These are phyloP conservation scores for Hycleus cichorii DNA, from an alignment of 1,140 invertebrate genomes.

Conservation along the genomic window DNA sequence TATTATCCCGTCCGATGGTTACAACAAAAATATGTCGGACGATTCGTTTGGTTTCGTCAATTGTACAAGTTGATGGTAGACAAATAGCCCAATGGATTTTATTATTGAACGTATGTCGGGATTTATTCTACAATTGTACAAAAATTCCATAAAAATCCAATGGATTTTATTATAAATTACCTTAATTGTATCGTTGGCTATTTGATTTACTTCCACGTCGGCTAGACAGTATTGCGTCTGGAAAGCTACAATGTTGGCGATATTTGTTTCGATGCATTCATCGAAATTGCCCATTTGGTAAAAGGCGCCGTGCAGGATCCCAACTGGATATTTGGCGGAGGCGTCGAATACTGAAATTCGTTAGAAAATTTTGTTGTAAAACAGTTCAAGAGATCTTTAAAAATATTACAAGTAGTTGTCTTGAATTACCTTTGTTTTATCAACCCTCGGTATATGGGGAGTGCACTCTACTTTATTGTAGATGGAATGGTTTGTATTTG, in stretches of 20 bases:
- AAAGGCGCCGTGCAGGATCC: conserved; percentile 51
- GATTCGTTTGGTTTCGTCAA: conserved; percentile 46
- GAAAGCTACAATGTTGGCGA: conserved; percentile 26
- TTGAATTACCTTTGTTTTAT: no score
- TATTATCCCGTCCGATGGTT: conserved; percentile 5
- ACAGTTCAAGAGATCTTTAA: no score
- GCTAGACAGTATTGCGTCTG: conserved; percentile 56
- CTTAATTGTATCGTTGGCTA: not conserved
- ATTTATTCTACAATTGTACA: conserved; percentile 14
- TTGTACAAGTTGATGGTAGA: conserved; percentile 50
- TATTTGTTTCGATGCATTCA: conserved; percentile 48
- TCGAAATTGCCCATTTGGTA: conserved; percentile 64
- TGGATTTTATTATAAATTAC: not conserved
- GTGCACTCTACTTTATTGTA: no score
- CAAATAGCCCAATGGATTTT: conserved; percentile 57
- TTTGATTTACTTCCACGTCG: conserved; percentile 21
- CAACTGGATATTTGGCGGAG: conserved; percentile 54
- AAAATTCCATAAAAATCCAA: no score
- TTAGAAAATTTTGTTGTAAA: no score
- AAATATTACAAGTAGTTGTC: no score
- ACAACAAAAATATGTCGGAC: conserved; percentile 44
- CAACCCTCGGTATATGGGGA: no score
- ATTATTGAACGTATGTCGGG: conserved; percentile 41
- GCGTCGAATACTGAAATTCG: conserved; percentile 56
- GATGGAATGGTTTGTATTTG: no score